These are phyloP conservation scores for Eonycteris spelaea DNA, from an alignment of 2,113 vertebrate genomes.

Conservation along the genomic window DNA sequence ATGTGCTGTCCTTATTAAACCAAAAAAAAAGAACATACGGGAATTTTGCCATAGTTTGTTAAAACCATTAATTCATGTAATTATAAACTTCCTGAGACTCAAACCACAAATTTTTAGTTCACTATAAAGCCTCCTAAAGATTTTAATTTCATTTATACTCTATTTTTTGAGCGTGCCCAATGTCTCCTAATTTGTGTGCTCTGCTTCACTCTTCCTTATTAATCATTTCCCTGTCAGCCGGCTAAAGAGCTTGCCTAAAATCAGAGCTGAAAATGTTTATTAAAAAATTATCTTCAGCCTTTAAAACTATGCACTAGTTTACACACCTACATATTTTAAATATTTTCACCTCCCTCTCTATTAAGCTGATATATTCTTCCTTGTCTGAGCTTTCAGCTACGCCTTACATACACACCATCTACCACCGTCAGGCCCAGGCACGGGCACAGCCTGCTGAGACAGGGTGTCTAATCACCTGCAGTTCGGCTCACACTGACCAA, in stretches of 20 bases:
- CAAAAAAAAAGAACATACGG: neutral
- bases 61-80: neutral
- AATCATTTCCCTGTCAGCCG: neutral
- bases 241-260: neutral
- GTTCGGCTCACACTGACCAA: neutral
- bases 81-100: neutral
- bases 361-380: neutral
- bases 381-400: neutral
- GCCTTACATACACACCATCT: neutral
- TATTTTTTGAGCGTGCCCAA: neutral
- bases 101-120: neutral
- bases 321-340: neutral
- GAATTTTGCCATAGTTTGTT: neutral
- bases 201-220: neutral
- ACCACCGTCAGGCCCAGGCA: fast-evolving
- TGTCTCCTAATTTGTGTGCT: neutral
- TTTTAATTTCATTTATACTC: neutral
- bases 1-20: neutral
- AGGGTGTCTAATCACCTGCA: neutral
- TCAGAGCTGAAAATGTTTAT: neutral
- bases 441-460: neutral
- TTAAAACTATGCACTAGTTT: neutral
- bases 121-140: neutral
- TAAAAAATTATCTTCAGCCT: neutral
- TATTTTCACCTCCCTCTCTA: neutral